Conservation (phyloP, 1,140 invertebrate genomes). For the Geopemphigus sp. region DNA sequence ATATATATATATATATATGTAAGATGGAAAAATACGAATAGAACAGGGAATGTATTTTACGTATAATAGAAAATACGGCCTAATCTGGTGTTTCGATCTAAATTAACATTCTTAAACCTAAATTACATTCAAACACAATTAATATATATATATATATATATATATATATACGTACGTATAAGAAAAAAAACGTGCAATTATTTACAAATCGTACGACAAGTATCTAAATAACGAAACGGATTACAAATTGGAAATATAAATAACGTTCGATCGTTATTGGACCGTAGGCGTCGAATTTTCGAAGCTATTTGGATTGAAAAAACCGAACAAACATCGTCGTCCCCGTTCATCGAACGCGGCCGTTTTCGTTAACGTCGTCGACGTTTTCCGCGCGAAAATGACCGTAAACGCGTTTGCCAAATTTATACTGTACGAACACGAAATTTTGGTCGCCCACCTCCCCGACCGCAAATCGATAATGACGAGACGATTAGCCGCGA, state of each 20-base stretch:
- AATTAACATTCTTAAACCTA: slow-evolving; percentile 7
- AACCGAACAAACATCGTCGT: not conserved
- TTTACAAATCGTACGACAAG: slow-evolving; percentile 16
- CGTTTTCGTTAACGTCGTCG: not conserved
- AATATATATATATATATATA: not conserved
- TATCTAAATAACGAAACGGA: slow-evolving; percentile 13
- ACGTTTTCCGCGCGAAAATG: not conserved
- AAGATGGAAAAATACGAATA: not conserved
- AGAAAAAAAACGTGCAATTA: slow-evolving; percentile 26
- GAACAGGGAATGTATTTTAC: slow-evolving; percentile 15
- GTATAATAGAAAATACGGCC: slow-evolving; percentile 7
- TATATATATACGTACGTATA: not conserved
- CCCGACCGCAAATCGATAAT: too few species aligned
- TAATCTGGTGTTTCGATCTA: not conserved
- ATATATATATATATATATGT: not conserved
- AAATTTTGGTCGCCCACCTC: too few species aligned
- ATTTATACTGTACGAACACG: too few species aligned
- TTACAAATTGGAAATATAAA: slow-evolving; percentile 14
- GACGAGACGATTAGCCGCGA: too few species aligned
- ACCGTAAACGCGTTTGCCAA: too few species aligned
- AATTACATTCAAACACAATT: not conserved
- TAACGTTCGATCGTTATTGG: not conserved
- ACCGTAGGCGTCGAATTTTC: not conserved
- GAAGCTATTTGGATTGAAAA: too few species aligned
- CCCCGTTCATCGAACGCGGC: too few species aligned